A percentile compares a stretch with the other conserved stretches of the same genome.
Evolutionary conservation across 1,140 invertebrate species (phyloP).

Genomic region (Varroa destructor): DNA sequence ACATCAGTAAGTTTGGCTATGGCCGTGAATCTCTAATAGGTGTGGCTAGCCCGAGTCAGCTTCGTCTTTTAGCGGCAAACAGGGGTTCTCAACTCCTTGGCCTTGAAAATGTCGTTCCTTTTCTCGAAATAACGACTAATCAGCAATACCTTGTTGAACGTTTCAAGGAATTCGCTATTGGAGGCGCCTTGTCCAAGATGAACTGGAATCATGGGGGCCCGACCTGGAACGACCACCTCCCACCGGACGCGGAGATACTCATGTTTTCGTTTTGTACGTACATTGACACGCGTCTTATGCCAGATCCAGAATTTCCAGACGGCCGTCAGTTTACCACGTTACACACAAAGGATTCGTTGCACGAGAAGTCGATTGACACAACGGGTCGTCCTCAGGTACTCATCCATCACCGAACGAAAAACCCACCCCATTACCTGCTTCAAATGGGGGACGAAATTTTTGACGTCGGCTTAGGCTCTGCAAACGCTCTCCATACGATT

Average conservation of each 20-base stretch:
- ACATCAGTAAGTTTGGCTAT: constrained; percentile 50
- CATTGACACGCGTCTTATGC: constrained; percentile 61
- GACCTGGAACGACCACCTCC: constrained; percentile 61
- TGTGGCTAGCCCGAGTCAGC: constrained; percentile 40
- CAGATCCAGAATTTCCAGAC: constrained; percentile 57
- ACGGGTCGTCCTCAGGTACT: neutral
- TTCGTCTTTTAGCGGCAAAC: constrained; percentile 44
- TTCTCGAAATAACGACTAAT: constrained; percentile 60
- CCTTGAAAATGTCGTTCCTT: constrained; percentile 55
- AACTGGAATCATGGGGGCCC: constrained; percentile 61
- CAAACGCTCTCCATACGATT: constrained; percentile 66
- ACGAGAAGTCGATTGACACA: constrained; percentile 44
- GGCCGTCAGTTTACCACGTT: constrained; percentile 58
- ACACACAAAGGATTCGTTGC: constrained; percentile 48
- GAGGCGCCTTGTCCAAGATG: constrained; percentile 65
- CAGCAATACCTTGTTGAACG: constrained; percentile 67
- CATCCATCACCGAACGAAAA: constrained; percentile 44
- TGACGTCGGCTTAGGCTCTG: constrained; percentile 57
- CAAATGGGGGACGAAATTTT: constrained; percentile 50
- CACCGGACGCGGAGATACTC: constrained; percentile 57
- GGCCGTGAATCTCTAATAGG: constrained; percentile 57
- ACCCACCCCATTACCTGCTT: constrained; percentile 59
- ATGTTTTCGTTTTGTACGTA: constrained; percentile 67
- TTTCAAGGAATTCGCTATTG: constrained; percentile 57
- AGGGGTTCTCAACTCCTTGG: constrained; percentile 53